phyloP scores from a whole-genome alignment of 2,888 invertebrate genomes.

The Stenodema calcarata region DNA sequence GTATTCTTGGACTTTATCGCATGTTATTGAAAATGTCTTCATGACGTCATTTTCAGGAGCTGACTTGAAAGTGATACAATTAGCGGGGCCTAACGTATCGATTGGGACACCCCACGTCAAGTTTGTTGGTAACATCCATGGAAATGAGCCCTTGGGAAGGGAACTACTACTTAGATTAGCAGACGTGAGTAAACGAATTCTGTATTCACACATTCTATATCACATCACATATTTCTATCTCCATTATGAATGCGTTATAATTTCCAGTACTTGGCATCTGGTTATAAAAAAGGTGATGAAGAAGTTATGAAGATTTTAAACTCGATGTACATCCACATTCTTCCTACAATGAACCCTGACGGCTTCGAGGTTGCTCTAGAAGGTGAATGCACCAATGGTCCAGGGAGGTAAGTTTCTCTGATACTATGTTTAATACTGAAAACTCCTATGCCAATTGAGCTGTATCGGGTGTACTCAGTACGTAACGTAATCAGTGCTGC shows the following conservation, averaged over 20 bases:
- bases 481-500: no score
- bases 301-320: constrained; percentile 65
- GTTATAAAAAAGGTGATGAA: neutral
- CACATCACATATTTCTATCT: no score
- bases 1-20: neutral
- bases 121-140: constrained; percentile 77
- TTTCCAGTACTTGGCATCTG: constrained; percentile 4
- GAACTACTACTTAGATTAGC: constrained; percentile 70
- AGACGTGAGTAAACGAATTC: constrained; percentile 60
- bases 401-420: constrained; percentile 22
- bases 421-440: no score
- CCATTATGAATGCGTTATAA: neutral
- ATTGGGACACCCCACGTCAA: constrained; percentile 69
- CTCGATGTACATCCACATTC: constrained; percentile 68
- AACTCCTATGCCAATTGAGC: no score
- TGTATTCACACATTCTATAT: no score
- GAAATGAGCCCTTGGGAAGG: constrained; percentile 73
- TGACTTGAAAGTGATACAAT: neutral
- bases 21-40: no score
- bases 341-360: constrained; percentile 73
- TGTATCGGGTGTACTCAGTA: no score
- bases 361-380: constrained; percentile 63
- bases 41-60: neutral
- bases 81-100: constrained; percentile 3
- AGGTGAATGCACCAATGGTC: constrained; percentile 58